phyloP scores from a whole-genome alignment of 2,113 vertebrate species.

The Coptodon rendalli region DNA sequence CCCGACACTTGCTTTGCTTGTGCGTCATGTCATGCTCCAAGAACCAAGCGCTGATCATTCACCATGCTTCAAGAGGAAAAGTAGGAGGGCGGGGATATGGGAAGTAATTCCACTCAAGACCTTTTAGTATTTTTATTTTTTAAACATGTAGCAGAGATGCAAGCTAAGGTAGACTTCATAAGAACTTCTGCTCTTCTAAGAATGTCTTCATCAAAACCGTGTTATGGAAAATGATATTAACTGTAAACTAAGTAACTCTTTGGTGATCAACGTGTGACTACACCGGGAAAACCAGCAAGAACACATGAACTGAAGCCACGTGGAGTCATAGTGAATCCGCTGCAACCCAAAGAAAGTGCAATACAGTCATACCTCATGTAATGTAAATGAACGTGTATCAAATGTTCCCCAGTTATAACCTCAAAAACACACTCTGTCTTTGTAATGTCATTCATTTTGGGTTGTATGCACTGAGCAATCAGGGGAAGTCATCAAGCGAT shows the following conservation, averaged over 20 bases:
- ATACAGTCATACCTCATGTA: slow-evolving; percentile 77
- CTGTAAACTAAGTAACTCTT: slow-evolving; percentile 10
- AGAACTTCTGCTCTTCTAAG: neutral
- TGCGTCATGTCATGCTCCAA: slow-evolving; percentile 46
- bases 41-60: slow-evolving; percentile 21
- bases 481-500: slow-evolving; percentile 35
- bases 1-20: slow-evolving; percentile 38
- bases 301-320: neutral
- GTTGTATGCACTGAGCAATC: slow-evolving; percentile 48
- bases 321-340: slow-evolving; percentile 26
- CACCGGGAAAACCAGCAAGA: neutral
- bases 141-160: slow-evolving; percentile 42
- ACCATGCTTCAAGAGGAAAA: slow-evolving; percentile 15
- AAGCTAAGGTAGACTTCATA: slow-evolving; percentile 9
- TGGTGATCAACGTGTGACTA: neutral
- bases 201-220: slow-evolving; percentile 19
- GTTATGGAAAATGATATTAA: slow-evolving; percentile 22
- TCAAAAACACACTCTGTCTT: slow-evolving; percentile 11
- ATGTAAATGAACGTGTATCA: slow-evolving; percentile 48
- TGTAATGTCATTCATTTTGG: slow-evolving; percentile 22
- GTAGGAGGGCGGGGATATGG: neutral
- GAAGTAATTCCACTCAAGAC: slow-evolving; percentile 41
- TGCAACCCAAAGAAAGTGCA: slow-evolving; percentile 77
- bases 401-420: slow-evolving; percentile 12
- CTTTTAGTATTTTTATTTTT: slow-evolving; percentile 31